These are phyloP conservation scores for Anguilla megastoma DNA, from an alignment of 2,797 vertebrate genomes.

Conservation along the genomic window DNA sequence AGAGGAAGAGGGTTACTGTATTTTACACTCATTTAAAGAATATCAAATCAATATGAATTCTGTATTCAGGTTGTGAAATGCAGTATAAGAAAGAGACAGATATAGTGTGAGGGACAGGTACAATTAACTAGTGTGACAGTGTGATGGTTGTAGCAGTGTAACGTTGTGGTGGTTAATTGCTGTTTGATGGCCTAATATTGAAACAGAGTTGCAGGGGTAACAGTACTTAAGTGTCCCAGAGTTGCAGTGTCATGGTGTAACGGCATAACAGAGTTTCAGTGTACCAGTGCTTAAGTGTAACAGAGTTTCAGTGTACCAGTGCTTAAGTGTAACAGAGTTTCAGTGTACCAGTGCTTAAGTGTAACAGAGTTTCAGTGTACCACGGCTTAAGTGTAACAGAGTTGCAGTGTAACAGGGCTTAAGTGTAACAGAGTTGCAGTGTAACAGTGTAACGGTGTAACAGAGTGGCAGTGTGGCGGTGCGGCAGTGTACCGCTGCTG, in stretches of 20 bases:
- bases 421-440: slow-evolving; percentile 24
- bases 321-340: neutral
- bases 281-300: too few relatives aligned
- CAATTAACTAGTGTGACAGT: neutral
- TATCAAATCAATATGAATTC: neutral
- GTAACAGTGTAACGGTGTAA: slow-evolving; percentile 62
- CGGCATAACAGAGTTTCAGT: too few relatives aligned
- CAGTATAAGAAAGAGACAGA: too few relatives aligned
- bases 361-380: slow-evolving; percentile 50
- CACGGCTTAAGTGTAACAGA: slow-evolving; percentile 54
- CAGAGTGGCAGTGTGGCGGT: too few relatives aligned
- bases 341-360: too few relatives aligned
- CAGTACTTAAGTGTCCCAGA: neutral
- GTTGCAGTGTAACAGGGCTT: too few relatives aligned
- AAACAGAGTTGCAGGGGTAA: too few relatives aligned
- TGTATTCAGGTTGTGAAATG: neutral
- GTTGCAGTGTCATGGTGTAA: neutral
- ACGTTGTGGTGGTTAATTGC: too few relatives aligned
- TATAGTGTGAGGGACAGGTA: neutral
- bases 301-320: too few relatives aligned
- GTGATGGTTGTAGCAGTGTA: too few relatives aligned
- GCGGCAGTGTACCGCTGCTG: slow-evolving; percentile 64
- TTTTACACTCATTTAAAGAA: neutral
- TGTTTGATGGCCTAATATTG: too few relatives aligned
- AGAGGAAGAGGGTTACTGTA: neutral